Evolutionary conservation across 2,113 vertebrate species (phyloP).

Genomic region (Benitochromis conjunctus): DNA sequence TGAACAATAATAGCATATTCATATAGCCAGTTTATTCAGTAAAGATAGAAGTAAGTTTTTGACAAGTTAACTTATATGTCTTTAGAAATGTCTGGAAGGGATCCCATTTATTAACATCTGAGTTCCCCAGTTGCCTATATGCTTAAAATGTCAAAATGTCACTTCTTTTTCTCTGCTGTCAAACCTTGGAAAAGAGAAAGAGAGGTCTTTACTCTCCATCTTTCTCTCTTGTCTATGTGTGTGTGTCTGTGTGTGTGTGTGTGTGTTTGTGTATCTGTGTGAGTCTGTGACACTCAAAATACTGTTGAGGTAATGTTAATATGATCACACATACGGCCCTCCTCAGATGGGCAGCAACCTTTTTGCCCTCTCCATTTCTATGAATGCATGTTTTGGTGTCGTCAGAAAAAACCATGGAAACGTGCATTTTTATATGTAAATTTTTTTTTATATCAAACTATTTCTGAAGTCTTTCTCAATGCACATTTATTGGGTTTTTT

Average conservation of each 20-base stretch:
- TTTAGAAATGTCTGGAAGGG: neutral
- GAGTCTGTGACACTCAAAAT: neutral
- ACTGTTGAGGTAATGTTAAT: neutral
- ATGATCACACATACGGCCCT: neutral
- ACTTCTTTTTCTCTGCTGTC: neutral
- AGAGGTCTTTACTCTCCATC: neutral
- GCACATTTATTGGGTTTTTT: neutral
- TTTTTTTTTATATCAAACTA: neutral
- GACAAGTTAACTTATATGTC: neutral
- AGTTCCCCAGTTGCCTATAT: neutral
- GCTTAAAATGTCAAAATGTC: neutral
- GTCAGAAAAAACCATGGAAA: neutral
- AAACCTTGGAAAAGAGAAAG: too few species aligned
- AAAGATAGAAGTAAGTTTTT: neutral
- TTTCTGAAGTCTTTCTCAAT: neutral
- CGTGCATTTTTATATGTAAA: neutral
- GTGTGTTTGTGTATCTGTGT: neutral
- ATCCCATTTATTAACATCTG: neutral
- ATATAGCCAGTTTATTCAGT: neutral
- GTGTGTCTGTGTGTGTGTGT: accelerated
- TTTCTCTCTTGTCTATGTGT: neutral
- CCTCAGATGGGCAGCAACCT: neutral
- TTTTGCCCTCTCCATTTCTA: neutral
- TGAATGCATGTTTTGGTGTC: neutral
- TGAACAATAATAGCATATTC: neutral